Conservation (phyloP, 2,113 vertebrate species). For the Reinhardtius hippoglossoides region DNA sequence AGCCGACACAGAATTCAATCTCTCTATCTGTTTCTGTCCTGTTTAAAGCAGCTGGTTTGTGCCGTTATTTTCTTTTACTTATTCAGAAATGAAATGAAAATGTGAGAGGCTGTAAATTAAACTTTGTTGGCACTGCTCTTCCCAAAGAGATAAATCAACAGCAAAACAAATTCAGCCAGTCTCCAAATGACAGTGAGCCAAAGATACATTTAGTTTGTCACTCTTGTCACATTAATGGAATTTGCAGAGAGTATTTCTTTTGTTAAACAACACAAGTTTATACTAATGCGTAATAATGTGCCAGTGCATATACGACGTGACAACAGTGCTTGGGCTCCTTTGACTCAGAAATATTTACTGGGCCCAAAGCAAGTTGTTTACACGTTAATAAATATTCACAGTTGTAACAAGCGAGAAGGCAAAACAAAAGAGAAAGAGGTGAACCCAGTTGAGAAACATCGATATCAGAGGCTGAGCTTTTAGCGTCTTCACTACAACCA, state of each 20-base stretch:
- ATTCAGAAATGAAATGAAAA: no score
- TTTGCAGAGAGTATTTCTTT: background rate
- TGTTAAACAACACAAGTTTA: slow-evolving; percentile 9
- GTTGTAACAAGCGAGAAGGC: slow-evolving; percentile 60
- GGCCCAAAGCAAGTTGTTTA: slow-evolving; percentile 45
- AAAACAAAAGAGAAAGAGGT: slow-evolving; percentile 16
- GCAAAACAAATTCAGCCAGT: background rate
- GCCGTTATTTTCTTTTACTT: no score
- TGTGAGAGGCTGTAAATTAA: no score
- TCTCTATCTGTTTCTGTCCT: no score
- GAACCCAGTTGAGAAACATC: slow-evolving; percentile 53
- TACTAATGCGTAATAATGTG: slow-evolving; percentile 6
- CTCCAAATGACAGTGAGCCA: background rate
- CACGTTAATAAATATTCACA: slow-evolving; percentile 71
- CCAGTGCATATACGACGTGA: slow-evolving; percentile 22
- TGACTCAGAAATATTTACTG: slow-evolving; percentile 14
- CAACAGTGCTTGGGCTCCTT: slow-evolving; percentile 18
- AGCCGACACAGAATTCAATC: no score
- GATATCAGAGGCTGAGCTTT: slow-evolving; percentile 46
- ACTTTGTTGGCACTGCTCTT: no score
- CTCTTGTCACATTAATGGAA: background rate
- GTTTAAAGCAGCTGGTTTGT: no score
- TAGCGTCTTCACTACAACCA: slow-evolving; percentile 40
- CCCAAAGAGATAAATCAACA: no score
- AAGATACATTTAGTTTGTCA: background rate